Evolutionary conservation across 2,888 invertebrate genomes (phyloP).

Genomic region (Aplocera efformata): DNA sequence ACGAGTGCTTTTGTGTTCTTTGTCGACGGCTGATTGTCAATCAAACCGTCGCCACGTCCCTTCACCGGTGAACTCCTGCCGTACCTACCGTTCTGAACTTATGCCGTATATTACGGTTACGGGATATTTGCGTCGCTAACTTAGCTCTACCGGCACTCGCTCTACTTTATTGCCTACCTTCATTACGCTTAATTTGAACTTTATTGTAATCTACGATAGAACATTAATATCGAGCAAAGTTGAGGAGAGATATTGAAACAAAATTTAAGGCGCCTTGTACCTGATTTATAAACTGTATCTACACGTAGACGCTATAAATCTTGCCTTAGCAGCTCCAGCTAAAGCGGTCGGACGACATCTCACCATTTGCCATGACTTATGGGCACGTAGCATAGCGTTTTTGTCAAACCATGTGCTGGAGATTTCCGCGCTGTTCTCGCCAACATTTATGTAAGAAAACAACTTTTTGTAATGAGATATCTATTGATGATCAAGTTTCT

Average conservation of each 20-base stretch:
- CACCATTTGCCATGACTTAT: slow-evolving; percentile 52
- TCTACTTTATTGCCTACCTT: slow-evolving; percentile 28
- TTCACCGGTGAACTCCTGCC: slow-evolving; percentile 32
- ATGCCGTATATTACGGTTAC: slow-evolving; percentile 31
- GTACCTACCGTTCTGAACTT: slow-evolving; percentile 39
- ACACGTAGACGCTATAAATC: slow-evolving; percentile 56
- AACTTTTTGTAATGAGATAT: slow-evolving; percentile 1
- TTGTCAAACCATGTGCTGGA: slow-evolving; percentile 43
- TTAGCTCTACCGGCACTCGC: slow-evolving; percentile 19
- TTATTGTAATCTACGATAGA: slow-evolving; percentile 14
- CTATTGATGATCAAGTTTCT: too few relatives aligned
- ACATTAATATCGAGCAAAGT: slow-evolving; percentile 12
- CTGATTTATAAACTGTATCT: slow-evolving; percentile 49
- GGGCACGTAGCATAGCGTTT: slow-evolving; percentile 46
- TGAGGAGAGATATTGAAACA: slow-evolving; percentile 19
- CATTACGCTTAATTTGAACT: slow-evolving; percentile 35
- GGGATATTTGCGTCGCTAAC: slow-evolving; percentile 31
- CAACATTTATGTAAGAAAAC: slow-evolving; percentile 19
- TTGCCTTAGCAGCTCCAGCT: slow-evolving; percentile 45
- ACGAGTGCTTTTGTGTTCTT: slow-evolving; percentile 21
- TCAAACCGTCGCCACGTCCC: slow-evolving; percentile 33
- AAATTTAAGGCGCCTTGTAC: slow-evolving; percentile 24
- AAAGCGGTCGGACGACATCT: slow-evolving; percentile 49
- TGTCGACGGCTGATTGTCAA: slow-evolving; percentile 35
- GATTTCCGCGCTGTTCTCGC: slow-evolving; percentile 34